A percentile compares a stretch with the other conserved stretches of the same genome.
These are phyloP conservation scores for Seriola dumerili DNA, from an alignment of 2,113 vertebrate species.

Conservation along the genomic window DNA sequence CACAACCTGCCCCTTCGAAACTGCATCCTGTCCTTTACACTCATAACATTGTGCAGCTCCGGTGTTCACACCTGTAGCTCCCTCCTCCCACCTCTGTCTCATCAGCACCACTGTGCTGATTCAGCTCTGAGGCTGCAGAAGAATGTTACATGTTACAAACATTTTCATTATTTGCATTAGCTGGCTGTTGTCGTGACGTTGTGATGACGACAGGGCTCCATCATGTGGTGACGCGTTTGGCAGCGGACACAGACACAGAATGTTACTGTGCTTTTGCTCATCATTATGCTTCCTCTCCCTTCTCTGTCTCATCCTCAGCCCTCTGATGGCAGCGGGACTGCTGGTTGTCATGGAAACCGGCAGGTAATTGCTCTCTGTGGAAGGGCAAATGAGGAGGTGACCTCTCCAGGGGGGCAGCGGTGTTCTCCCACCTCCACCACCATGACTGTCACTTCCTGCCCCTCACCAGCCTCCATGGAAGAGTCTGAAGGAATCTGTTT, in stretches of 20 bases:
- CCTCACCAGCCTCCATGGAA: neutral
- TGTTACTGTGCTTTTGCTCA: neutral
- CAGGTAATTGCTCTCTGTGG: constrained; percentile 62
- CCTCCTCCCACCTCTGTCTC: too few relatives aligned
- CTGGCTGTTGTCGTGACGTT: neutral
- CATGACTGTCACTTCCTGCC: neutral
- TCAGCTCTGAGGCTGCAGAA: too few relatives aligned
- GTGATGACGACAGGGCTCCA: neutral
- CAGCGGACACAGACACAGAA: neutral
- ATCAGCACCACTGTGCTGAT: too few relatives aligned
- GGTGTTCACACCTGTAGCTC: too few relatives aligned
- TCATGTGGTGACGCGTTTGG: neutral
- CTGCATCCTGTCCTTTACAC: too few relatives aligned
- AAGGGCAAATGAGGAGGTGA: constrained; percentile 51
- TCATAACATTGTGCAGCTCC: too few relatives aligned
- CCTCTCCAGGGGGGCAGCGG: constrained; percentile 45
- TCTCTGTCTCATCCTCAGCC: neutral
- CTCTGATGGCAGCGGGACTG: neutral
- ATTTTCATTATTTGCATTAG: too few relatives aligned
- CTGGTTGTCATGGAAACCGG: constrained; percentile 42
- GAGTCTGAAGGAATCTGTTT: neutral
- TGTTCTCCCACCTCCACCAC: neutral
- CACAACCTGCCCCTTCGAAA: too few relatives aligned
- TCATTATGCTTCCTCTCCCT: neutral
- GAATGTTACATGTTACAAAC: too few relatives aligned